A percentile compares a stretch with the other conserved stretches of the same genome.
phyloP scores from a whole-genome alignment of 1,140 invertebrate species.

The Patella vulgata region DNA sequence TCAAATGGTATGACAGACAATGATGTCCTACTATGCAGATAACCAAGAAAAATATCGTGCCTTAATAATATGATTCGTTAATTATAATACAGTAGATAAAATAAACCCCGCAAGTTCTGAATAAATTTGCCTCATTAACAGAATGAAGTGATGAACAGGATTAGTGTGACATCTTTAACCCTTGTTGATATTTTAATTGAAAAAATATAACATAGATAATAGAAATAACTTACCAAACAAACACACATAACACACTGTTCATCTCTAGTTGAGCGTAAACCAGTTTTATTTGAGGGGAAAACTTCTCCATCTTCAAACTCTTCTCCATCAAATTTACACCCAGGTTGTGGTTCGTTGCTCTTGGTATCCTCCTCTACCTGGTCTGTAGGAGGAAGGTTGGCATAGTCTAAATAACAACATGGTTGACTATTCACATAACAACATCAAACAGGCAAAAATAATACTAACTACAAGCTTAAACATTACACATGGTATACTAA shows the following conservation, averaged over 20 bases:
- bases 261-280: conserved; percentile 29
- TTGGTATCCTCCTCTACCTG: conserved; percentile 19
- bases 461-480: neutral
- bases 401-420: conserved; percentile 50
- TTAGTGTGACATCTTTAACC: too few relatives aligned
- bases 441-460: conserved; percentile 9
- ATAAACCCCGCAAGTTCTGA: too few relatives aligned
- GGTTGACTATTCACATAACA: conserved; percentile 6
- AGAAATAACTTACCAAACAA: conserved; percentile 38
- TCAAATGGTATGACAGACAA: too few relatives aligned
- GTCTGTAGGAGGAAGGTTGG: conserved; percentile 56
- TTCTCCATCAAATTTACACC: conserved; percentile 33
- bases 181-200: too few relatives aligned
- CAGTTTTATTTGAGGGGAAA: conserved; percentile 45
- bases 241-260: conserved; percentile 49
- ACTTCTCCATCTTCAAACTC: conserved; percentile 34
- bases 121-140: too few relatives aligned
- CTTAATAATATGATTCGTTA: too few relatives aligned
- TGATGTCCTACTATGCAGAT: too few relatives aligned
- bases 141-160: too few relatives aligned
- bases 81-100: too few relatives aligned
- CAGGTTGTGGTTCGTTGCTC: conserved; percentile 8
- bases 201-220: too few relatives aligned
- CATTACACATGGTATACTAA: too few relatives aligned
- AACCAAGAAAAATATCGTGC: too few relatives aligned